phyloP scores from a whole-genome alignment of 2,797 vertebrate species.

The Hozukius guyotensis region DNA sequence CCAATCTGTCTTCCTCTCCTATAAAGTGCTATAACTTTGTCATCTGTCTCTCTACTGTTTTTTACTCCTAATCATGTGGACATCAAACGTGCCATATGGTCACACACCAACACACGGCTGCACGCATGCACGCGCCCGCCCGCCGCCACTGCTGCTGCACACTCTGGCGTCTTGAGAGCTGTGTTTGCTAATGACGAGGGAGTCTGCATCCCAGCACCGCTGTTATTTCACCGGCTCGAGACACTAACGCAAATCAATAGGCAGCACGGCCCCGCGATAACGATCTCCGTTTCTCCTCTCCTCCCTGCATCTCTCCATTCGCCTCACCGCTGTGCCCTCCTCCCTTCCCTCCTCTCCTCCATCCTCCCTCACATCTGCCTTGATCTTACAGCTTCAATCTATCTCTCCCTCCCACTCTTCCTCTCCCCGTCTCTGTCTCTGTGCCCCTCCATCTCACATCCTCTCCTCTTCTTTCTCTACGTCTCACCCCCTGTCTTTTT shows the following conservation, averaged over 20 bases:
- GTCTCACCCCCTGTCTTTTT: slow-evolving; percentile 10
- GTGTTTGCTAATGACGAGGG: slow-evolving; percentile 64
- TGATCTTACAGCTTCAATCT: slow-evolving; percentile 70
- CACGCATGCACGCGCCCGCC: background rate
- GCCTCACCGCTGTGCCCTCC: slow-evolving; percentile 34
- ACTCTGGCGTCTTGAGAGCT: slow-evolving; percentile 33
- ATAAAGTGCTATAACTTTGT: slow-evolving; percentile 60
- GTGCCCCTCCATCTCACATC: slow-evolving; percentile 58
- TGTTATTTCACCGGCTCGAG: slow-evolving; percentile 71
- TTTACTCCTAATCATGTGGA: slow-evolving; percentile 48
- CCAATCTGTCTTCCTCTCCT: slow-evolving; percentile 20
- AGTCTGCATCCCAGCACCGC: slow-evolving; percentile 62
- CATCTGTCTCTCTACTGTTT: slow-evolving; percentile 48
- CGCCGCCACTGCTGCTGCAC: background rate
- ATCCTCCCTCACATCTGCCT: slow-evolving; percentile 65
- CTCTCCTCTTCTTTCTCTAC: slow-evolving; percentile 16
- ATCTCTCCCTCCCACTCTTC: slow-evolving; percentile 55
- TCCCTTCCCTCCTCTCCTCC: background rate
- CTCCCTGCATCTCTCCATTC: slow-evolving; percentile 65
- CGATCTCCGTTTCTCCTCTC: slow-evolving; percentile 70
- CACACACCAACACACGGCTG: slow-evolving; percentile 16
- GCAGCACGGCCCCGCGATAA: slow-evolving; percentile 72
- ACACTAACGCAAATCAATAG: slow-evolving; percentile 76
- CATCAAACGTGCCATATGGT: slow-evolving; percentile 70
- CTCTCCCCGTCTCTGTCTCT: slow-evolving; percentile 47